Base-by-base conservation (phyloP, 2,797 vertebrate species). In the Neostethus bicornis region DNA sequence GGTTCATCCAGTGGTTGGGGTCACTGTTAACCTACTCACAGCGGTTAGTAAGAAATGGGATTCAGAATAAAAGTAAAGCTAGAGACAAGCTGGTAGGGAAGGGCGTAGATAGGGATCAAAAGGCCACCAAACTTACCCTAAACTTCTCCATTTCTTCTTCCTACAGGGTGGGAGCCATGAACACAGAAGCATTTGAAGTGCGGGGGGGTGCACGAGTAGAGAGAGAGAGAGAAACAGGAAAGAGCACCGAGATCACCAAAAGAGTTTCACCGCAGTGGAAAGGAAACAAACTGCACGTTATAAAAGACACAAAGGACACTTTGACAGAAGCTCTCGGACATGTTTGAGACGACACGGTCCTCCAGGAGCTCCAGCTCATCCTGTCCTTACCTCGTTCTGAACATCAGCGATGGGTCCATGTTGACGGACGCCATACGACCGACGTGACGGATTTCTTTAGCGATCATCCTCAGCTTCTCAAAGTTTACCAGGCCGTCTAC, bases 101-200 rank as follows among this genome's bases (percentile, higher is more conserved):
- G 48, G 45, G 85, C 88, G 80, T 71, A 86, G 68, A 73, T 72
- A 84, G 79, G 57, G 71, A n/a, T n/a, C 82, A 84, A 73, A 85
- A 76, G 68, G 67, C 91, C 90, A 90, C 91, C 90, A 75, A 80
- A 99, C 96, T 99, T 95, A 99, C 97, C 96, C 97, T 91, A 99
- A 90, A 93, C 97, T 99, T 88, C 96, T 94, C 97, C 97, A 99
- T 69, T 99, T 99, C 96, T 98, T 99, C 96, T 99, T 99, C 95
- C 97, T 99, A 94, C 83, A 95, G 94, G 90, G 92, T 70, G 56
- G 93, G 90, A 93, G 93, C 95, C 95, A 93, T 90, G 93, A 93
- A 94, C 85, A 94, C 89, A 94, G 93, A 95, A 92, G 95, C 92
- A 87, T 77, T 93, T 91, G 19, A n/a, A 90, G 92, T 93, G 89